Conservation (phyloP, 1,140 invertebrate genomes). For the Aphelenchoides fujianensis region DNA sequence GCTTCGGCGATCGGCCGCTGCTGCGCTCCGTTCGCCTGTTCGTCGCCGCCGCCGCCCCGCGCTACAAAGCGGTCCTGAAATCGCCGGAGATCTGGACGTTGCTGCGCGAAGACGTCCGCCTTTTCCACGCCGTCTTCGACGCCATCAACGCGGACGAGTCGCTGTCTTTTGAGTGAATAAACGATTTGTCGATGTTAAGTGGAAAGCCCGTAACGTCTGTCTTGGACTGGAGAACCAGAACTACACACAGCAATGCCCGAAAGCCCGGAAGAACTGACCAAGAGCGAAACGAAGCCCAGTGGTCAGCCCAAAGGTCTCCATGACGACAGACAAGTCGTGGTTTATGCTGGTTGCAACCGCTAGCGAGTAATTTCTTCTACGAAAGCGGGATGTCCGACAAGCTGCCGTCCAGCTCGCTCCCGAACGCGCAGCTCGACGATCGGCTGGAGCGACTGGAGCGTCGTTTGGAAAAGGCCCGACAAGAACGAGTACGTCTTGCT, state of each 20-base stretch:
- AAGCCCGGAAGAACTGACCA: too few relatives aligned
- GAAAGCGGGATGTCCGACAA: constrained; percentile 9
- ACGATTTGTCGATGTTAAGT: too few relatives aligned
- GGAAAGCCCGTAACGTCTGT: too few relatives aligned
- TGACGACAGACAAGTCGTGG: too few relatives aligned
- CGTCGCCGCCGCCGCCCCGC: not conserved
- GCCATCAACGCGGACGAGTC: not conserved
- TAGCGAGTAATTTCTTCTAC: too few relatives aligned
- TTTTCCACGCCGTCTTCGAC: not conserved
- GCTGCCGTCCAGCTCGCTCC: not conserved
- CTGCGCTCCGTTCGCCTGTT: not conserved
- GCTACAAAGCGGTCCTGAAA: not conserved
- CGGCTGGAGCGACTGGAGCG: constrained; percentile 8
- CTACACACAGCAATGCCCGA: too few relatives aligned
- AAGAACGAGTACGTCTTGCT: constrained; percentile 5
- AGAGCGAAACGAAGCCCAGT: too few relatives aligned
- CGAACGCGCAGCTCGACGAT: not conserved
- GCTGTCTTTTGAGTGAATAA: too few relatives aligned
- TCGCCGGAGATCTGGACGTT: not conserved
- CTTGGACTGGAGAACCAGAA: too few relatives aligned
- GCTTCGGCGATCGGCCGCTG: not conserved
- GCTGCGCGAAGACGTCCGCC: not conserved
- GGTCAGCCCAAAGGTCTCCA: too few relatives aligned
- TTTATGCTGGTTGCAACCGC: too few relatives aligned
- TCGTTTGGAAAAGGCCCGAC: constrained; percentile 5